Evolutionary conservation across 2,888 invertebrate species (phyloP).

Genomic region (Eumacrocentrus americanus): DNA sequence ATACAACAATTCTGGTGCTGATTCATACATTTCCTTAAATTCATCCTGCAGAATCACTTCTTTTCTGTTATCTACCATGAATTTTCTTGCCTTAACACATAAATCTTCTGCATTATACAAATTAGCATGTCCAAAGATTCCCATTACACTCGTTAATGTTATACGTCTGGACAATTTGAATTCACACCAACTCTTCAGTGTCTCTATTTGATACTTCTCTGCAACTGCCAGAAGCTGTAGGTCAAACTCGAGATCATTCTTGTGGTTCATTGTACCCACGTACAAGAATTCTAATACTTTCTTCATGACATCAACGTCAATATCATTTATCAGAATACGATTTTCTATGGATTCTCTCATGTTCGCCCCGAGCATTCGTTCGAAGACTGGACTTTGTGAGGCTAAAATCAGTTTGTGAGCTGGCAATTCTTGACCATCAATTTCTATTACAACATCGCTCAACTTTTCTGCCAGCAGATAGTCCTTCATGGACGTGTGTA

Average conservation of each 20-base stretch:
- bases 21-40: neutral
- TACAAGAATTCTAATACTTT: constrained; percentile 2
- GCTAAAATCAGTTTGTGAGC: constrained; percentile 3
- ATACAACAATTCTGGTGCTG: too few relatives aligned
- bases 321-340: neutral
- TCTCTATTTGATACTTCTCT: neutral
- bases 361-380: neutral
- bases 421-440: neutral
- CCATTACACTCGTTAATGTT: neutral
- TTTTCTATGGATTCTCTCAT: neutral
- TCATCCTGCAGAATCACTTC: neutral
- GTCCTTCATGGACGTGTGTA: neutral
- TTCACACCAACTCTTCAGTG: neutral
- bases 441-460: neutral
- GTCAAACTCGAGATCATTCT: neutral
- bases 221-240: neutral
- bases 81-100: neutral
- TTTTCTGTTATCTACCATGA: neutral
- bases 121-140: neutral
- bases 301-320: neutral
- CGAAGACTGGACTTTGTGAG: constrained; percentile 10
- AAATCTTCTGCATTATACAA: neutral
- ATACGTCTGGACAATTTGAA: neutral
- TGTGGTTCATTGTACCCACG: neutral
- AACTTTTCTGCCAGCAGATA: neutral